These are phyloP conservation scores for Dugesia japonica DNA, from an alignment of 2,888 invertebrate species.

Conservation along the genomic window DNA sequence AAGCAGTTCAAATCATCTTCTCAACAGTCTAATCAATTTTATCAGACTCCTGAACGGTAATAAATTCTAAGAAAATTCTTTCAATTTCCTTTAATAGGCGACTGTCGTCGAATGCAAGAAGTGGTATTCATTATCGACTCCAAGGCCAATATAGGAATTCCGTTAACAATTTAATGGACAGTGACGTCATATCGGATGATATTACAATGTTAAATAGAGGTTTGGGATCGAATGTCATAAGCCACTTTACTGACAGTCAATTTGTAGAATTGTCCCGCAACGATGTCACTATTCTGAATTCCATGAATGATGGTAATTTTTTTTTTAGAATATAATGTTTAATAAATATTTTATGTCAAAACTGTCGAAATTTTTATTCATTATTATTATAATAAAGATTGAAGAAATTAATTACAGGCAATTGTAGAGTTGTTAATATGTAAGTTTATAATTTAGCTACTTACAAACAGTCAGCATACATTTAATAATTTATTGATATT, in stretches of 20 bases:
- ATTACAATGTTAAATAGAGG: background rate
- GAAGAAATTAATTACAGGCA: too few relatives aligned
- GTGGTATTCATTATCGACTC: background rate
- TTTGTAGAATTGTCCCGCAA: slow-evolving; percentile 4
- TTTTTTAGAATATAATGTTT: background rate
- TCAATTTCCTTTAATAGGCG: background rate
- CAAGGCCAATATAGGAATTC: background rate
- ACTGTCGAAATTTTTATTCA: too few relatives aligned
- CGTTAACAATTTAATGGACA: background rate
- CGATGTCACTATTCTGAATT: background rate
- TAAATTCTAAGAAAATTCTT: too few relatives aligned
- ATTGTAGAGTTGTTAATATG: too few relatives aligned
- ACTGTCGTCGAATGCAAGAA: background rate
- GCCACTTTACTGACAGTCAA: background rate
- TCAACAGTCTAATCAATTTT: slow-evolving; percentile 1
- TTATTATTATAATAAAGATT: too few relatives aligned
- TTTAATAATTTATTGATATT: too few relatives aligned
- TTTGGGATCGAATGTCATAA: background rate
- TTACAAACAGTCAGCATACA: too few relatives aligned
- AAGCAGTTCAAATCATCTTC: slow-evolving; percentile 10
- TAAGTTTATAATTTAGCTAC: too few relatives aligned
- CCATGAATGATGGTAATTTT: background rate
- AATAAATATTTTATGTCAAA: background rate
- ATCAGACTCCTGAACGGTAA: background rate
- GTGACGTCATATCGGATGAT: background rate